Percentiles rank a stretch among this genome's conserved stretches.
phyloP scores from a whole-genome alignment of 2,113 vertebrate species.

The Nesogale talazaci region DNA sequence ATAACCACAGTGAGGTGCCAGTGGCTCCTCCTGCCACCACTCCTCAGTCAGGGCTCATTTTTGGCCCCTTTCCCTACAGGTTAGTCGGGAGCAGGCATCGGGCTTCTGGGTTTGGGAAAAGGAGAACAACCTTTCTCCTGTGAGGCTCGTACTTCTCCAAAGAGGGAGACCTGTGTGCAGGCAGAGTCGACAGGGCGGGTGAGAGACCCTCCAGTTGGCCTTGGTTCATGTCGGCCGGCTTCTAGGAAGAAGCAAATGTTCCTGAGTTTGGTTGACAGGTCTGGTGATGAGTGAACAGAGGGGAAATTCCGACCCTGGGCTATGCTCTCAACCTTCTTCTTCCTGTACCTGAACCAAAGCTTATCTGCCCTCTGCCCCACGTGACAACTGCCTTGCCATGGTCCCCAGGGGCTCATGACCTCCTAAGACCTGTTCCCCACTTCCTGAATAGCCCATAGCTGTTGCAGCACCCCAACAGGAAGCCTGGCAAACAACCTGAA shows the following conservation, averaged over 20 bases:
- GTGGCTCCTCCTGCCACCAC: background rate
- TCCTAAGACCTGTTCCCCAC: background rate
- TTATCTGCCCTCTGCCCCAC: background rate
- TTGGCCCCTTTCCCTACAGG: background rate
- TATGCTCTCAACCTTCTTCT: background rate
- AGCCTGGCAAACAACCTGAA: background rate
- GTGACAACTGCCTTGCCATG: background rate
- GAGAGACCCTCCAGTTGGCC: no score
- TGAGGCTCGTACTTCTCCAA: background rate
- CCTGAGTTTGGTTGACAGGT: background rate
- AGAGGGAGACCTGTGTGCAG: background rate
- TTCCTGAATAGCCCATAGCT: background rate
- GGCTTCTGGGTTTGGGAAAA: background rate
- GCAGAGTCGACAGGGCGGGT: background rate
- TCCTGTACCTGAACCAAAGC: background rate
- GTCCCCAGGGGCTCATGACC: background rate
- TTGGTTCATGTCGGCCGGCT: background rate
- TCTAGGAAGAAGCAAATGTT: background rate
- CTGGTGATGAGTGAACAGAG: background rate
- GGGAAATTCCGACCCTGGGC: background rate
- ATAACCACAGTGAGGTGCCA: background rate
- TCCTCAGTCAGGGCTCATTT: accelerated
- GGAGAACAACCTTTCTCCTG: background rate
- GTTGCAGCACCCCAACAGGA: background rate
- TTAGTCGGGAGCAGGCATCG: background rate